phyloP scores from a whole-genome alignment of 2,113 vertebrate species.

The Trogon melanurus region DNA sequence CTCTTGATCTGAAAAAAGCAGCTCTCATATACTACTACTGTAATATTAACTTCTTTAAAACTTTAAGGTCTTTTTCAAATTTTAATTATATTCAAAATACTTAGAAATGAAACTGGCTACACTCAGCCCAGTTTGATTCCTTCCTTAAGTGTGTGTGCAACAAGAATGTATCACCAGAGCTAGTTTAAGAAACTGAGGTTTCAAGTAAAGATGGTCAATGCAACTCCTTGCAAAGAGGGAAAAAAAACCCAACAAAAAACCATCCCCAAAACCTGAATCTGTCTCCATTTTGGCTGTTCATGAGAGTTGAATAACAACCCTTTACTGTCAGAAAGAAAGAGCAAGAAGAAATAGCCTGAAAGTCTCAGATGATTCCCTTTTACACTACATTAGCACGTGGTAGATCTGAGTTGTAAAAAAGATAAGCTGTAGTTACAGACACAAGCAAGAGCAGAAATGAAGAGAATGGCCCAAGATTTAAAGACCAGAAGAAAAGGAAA shows the following conservation, averaged over 20 bases:
- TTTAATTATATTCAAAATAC: background rate
- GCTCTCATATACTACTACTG: background rate
- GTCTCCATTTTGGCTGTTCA: background rate
- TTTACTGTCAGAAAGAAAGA: background rate
- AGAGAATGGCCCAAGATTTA: background rate
- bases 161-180: background rate
- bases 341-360: background rate
- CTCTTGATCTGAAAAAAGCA: background rate
- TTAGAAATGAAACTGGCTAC: background rate
- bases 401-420: background rate
- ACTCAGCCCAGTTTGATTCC: background rate
- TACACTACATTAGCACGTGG: rapidly evolving
- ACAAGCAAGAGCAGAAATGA: background rate
- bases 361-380: background rate
- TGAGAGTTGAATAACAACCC: background rate
- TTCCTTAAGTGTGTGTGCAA: background rate
- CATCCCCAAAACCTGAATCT: too few species aligned
- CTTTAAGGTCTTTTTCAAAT: background rate
- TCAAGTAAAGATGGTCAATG: background rate
- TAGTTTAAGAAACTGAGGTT: background rate
- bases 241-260: too few species aligned
- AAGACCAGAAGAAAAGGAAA: background rate
- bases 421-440: background rate
- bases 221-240: background rate
- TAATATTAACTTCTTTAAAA: background rate